Conservation (phyloP, 2,888 invertebrate genomes). For the Heliconius cydno region DNA sequence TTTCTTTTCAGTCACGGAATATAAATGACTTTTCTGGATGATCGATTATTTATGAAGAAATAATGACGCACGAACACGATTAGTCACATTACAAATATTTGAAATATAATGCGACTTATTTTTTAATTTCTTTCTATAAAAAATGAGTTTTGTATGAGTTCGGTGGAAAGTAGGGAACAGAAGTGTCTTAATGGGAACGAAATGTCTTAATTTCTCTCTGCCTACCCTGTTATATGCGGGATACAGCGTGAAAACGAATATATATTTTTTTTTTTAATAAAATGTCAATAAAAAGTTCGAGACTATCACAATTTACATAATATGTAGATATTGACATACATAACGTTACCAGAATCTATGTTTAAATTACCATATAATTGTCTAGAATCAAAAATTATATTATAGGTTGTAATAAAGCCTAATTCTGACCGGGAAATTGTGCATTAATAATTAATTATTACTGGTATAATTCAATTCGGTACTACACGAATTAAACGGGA, state of each 20-base stretch:
- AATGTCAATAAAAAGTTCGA: not conserved
- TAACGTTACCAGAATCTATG: not conserved
- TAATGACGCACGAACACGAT: conserved; percentile 13
- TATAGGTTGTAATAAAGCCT: not conserved
- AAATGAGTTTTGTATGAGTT: not conserved
- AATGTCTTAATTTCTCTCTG: not conserved
- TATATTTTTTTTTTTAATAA: not conserved
- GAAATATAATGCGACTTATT: too few species aligned
- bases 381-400: not conserved
- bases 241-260: not conserved
- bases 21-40: conserved; percentile 15
- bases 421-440: not conserved
- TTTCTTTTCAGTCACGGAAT: conserved; percentile 12
- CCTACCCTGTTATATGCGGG: not conserved
- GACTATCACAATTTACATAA: not conserved
- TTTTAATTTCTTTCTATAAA: too few species aligned
- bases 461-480: not conserved
- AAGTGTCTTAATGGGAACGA: not conserved
- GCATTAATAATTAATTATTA: conserved; percentile 16
- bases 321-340: not conserved
- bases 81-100: not conserved
- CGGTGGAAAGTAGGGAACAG: not conserved
- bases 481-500: conserved; percentile 1
- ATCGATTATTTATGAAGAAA: conserved; percentile 25
- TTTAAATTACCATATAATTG: not conserved